phyloP scores from a whole-genome alignment of 2,797 vertebrate genomes.

The Lithobates pipiens region DNA sequence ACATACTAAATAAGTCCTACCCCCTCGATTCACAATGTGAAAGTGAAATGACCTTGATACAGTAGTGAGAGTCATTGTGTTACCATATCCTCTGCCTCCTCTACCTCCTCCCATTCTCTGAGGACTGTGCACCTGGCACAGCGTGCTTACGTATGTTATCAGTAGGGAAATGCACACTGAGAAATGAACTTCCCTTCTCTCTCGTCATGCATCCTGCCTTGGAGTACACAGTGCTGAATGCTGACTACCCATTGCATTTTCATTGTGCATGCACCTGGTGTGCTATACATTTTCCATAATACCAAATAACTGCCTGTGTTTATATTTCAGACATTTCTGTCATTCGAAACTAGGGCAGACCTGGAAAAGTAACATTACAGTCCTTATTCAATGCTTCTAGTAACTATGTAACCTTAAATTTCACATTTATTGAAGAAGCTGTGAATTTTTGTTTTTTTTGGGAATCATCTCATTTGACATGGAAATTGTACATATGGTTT shows the following conservation, averaged over 20 bases:
- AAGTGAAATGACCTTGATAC: slow-evolving; percentile 33
- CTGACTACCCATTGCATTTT: background rate
- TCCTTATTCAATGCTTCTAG: background rate
- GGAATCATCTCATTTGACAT: too few species aligned
- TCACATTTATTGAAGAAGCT: background rate
- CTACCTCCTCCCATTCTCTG: slow-evolving; percentile 7
- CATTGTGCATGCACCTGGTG: background rate
- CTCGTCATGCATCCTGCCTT: background rate
- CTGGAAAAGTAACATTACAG: background rate
- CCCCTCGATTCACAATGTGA: background rate
- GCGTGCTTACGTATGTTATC: background rate
- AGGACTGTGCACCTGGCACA: slow-evolving; percentile 18
- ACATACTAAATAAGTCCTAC: background rate
- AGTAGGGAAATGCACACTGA: background rate
- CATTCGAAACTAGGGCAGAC: background rate
- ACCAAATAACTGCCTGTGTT: background rate
- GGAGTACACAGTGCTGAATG: background rate
- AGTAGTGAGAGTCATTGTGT: background rate
- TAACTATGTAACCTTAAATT: background rate
- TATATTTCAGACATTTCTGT: background rate
- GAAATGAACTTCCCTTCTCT: slow-evolving; percentile 24
- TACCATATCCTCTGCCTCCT: slow-evolving; percentile 4
- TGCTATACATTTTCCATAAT: background rate
- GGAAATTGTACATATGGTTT: too few species aligned
- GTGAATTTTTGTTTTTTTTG: too few species aligned